A percentile compares a stretch with the other conserved stretches of the same genome.
These are phyloP conservation scores for Lasioglossum vierecki DNA, from an alignment of 2,888 invertebrate genomes.

Conservation along the genomic window DNA sequence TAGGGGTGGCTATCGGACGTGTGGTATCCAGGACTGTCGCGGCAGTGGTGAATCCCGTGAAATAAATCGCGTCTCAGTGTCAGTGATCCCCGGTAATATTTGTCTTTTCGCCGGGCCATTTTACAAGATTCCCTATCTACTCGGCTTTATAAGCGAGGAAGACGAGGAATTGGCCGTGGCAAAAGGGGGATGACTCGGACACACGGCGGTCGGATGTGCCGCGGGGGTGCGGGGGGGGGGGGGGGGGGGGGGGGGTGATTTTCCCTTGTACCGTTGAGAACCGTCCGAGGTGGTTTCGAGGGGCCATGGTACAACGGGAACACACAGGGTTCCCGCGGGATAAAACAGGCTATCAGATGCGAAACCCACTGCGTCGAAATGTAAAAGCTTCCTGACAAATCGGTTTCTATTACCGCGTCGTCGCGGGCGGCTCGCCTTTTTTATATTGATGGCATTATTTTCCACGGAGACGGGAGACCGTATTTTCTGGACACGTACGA, in stretches of 20 bases:
- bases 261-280: conserved; percentile 42
- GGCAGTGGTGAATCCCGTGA: conserved; percentile 64
- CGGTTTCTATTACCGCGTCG: conserved; percentile 79
- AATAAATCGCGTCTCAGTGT: conserved; percentile 75
- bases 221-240: conserved; percentile 24
- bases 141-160: conserved; percentile 74
- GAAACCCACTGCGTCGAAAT: conserved; percentile 78
- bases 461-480: conserved; percentile 62
- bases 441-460: conserved; percentile 81
- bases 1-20: conserved; percentile 49
- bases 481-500: conserved; percentile 62
- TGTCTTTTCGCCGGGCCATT: conserved; percentile 78
- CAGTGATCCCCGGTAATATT: conserved; percentile 78
- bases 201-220: conserved; percentile 25
- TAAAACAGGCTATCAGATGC: conserved; percentile 79
- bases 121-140: conserved; percentile 81
- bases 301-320: conserved; percentile 63
- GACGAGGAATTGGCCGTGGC: conserved; percentile 63
- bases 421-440: conserved; percentile 66
- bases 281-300: conserved; percentile 34
- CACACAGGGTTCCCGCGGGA: conserved; percentile 72
- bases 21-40: conserved; percentile 54
- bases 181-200: conserved; percentile 61
- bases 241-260: conserved; percentile 40
- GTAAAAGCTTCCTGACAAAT: conserved; percentile 81